Evolutionary conservation across 1,140 invertebrate species (phyloP).

Genomic region (Aphaenogaster rudis): DNA sequence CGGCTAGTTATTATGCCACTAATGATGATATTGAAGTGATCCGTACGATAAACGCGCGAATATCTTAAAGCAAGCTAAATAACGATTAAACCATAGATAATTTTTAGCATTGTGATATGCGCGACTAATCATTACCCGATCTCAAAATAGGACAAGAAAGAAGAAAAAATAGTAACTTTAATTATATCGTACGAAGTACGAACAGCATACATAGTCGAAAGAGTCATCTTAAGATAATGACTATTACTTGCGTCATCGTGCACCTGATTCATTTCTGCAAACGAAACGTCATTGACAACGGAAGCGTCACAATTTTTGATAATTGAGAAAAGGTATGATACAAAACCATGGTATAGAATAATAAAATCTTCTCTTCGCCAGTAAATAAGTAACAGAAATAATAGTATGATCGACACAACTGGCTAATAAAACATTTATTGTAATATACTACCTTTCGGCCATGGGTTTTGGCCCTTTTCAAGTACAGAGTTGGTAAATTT

Average conservation of each 20-base stretch:
- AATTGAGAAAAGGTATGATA: not conserved
- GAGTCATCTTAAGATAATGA: constrained; percentile 15
- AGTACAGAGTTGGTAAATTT: no score
- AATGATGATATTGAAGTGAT: constrained; percentile 10
- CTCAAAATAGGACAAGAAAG: not conserved
- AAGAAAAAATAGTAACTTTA: not conserved
- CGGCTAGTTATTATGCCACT: not conserved
- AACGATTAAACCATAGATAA: constrained; percentile 19
- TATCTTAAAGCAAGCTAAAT: not conserved
- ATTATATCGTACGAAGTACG: not conserved
- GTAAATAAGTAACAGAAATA: no score
- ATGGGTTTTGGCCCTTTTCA: no score
- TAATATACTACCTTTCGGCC: no score
- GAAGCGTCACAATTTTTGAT: constrained; percentile 51
- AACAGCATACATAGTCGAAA: not conserved
- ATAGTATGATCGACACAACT: no score
- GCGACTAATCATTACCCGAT: not conserved
- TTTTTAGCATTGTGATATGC: not conserved
- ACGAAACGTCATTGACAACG: constrained; percentile 55
- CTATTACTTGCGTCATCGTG: constrained; percentile 34
- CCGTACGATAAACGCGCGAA: not conserved
- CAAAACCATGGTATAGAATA: not conserved
- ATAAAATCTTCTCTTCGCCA: no score
- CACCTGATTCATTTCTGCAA: constrained; percentile 72
- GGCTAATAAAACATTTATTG: no score